Evolutionary conservation across 1,140 invertebrate species (phyloP), one percentile per base, ranked within the genome.

Genomic region (Asbolus verrucosus): DNA sequence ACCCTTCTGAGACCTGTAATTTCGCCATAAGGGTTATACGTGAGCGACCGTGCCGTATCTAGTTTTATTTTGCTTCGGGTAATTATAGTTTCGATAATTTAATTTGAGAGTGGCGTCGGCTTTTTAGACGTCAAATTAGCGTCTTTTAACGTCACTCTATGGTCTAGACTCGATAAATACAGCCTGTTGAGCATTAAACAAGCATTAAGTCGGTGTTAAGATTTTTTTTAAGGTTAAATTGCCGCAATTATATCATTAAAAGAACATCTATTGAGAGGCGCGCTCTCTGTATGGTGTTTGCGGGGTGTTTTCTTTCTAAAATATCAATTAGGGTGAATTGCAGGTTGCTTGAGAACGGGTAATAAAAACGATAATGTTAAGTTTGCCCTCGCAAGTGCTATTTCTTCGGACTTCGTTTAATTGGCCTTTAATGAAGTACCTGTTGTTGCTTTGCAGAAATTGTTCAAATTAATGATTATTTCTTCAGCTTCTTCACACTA

Each of bases 221-320:
- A 21, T 50, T 54, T 54, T 54, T 54, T 54, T 27, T n/a, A 24
- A 36, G 33, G 18, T 54, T 27, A 54, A 54, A 54, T 54, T 54
- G 46, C 46, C 21, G 21, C 46, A 54, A 54, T 54, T 54, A 54
- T 54, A 54, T 54, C 21, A 54, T 54, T 54, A 54, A 54, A 54
- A 54, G 46, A 54, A 54, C 46, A 54, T 54, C 46, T 54, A 54
- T 54, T 54, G 21, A 27, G 46, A 11, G 24, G 13, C n/a, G 18
- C 21, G 46, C 21, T 54, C 19, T 54, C 46, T 54, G 21, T 19
- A 13, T 54, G 46, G 46, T 27, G 46, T 46, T 46, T 54, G 13
- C 6, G 19, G 19, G 46, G 19, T 54, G 19, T 24, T 27, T 54
- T 21, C 2, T 13, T 27, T 24, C n/a, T 5, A n/a, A 27, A 24